These are phyloP conservation scores for Erethizon dorsatum DNA, from an alignment of 2,797 vertebrate species.

Conservation along the genomic window DNA sequence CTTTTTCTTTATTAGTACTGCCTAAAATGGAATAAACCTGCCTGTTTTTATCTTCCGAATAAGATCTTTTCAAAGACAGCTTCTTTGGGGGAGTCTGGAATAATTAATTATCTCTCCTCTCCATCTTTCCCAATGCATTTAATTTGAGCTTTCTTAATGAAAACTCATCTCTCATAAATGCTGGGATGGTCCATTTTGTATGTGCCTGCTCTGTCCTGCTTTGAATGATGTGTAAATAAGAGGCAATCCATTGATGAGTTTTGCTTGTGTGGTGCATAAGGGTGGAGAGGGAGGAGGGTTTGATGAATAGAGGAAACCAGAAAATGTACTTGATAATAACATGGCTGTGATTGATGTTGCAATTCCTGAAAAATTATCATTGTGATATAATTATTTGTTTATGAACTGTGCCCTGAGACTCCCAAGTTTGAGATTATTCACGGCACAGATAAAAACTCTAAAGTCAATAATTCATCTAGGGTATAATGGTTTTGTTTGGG, in stretches of 20 bases:
- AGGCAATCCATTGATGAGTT: constrained; percentile 86
- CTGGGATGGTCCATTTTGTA: constrained; percentile 75
- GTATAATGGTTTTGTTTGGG: constrained; percentile 86
- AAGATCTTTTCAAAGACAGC: constrained; percentile 72
- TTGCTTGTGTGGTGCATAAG: constrained; percentile 80
- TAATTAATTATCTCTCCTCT: constrained; percentile 80
- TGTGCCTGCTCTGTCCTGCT: constrained; percentile 75
- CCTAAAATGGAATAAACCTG: constrained; percentile 68
- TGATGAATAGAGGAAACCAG: constrained; percentile 83
- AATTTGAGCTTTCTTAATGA: constrained; percentile 87
- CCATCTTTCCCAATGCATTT: constrained; percentile 81
- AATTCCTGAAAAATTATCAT: constrained; percentile 86
- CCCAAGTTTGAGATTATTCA: constrained; percentile 89
- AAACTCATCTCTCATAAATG: constrained; percentile 85
- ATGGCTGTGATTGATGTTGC: constrained; percentile 80
- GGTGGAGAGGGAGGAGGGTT: constrained; percentile 82
- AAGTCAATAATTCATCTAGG: constrained; percentile 89
- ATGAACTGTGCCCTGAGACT: constrained; percentile 88
- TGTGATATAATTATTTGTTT: constrained; percentile 89
- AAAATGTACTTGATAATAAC: constrained; percentile 83
- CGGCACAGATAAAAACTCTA: constrained; percentile 89
- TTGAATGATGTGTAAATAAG: constrained; percentile 87
- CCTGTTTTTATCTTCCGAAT: constrained; percentile 79
- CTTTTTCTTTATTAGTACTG: constrained; percentile 58
- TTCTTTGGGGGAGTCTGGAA: constrained; percentile 77